Evolutionary conservation across 2,113 vertebrate genomes (phyloP).

Genomic region (Thermophis baileyi): DNA sequence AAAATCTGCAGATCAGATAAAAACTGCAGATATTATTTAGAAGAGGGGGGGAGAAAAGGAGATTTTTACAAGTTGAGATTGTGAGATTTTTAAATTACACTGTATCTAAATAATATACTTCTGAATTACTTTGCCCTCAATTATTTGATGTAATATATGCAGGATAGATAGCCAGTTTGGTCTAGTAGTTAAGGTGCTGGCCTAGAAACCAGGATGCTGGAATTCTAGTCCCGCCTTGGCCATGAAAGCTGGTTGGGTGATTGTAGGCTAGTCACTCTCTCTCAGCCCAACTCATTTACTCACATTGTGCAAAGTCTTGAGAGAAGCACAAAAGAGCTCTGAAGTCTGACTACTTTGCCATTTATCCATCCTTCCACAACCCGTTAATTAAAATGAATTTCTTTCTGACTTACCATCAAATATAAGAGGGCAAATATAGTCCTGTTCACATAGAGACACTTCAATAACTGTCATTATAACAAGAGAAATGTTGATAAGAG

Average conservation of each 20-base stretch:
- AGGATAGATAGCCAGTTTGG: neutral
- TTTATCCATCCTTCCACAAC: neutral
- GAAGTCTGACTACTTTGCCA: neutral
- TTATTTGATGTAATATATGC: neutral
- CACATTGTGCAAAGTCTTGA: neutral
- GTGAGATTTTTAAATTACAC: neutral
- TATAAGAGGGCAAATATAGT: neutral
- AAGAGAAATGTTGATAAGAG: neutral
- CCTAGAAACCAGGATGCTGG: neutral
- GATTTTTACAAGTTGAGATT: neutral
- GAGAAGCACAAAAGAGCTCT: neutral
- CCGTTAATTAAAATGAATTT: neutral
- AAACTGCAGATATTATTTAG: neutral
- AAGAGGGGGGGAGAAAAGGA: neutral
- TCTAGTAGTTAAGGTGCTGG: neutral
- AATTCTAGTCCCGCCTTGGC: neutral
- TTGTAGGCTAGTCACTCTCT: neutral
- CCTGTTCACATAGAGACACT: neutral
- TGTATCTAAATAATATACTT: neutral
- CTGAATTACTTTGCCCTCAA: neutral
- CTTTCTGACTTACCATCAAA: neutral
- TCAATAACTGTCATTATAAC: neutral
- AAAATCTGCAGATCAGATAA: neutral
- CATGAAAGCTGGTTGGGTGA: neutral
- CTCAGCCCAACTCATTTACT: neutral